Percentiles rank a stretch among this genome's conserved stretches.
phyloP scores from a whole-genome alignment of 2,888 invertebrate genomes.

The Patella ulyssiponensis region DNA sequence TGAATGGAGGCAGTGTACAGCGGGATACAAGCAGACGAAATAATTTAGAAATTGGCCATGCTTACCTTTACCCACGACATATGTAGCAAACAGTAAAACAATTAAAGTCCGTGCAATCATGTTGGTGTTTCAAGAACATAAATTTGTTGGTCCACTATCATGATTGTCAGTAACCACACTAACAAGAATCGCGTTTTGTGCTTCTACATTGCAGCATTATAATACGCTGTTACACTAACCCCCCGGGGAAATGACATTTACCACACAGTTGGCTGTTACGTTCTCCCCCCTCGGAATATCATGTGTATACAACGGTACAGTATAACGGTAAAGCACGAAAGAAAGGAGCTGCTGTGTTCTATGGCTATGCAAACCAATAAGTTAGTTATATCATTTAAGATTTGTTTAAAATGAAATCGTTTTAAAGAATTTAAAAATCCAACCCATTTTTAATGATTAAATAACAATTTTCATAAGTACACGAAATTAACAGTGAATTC shows the following conservation, averaged over 20 bases:
- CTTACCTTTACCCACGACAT: not conserved
- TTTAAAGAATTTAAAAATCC: too few relatives aligned
- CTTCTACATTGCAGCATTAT: conserved; percentile 7
- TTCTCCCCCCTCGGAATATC: not conserved
- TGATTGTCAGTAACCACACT: conserved; percentile 5
- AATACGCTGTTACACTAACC: conserved; percentile 12
- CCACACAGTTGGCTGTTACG: conserved; percentile 5
- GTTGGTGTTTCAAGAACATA: conserved; percentile 1
- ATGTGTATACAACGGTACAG: too few relatives aligned
- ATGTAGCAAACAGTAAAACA: not conserved
- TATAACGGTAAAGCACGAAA: too few relatives aligned
- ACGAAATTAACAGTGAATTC: too few relatives aligned
- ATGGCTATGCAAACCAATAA: too few relatives aligned
- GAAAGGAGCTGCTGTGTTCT: too few relatives aligned
- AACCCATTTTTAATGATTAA: too few relatives aligned
- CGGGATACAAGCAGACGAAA: not conserved
- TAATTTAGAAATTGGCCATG: not conserved
- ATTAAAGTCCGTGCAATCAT: not conserved
- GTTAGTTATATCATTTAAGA: too few relatives aligned
- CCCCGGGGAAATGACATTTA: conserved; percentile 11
- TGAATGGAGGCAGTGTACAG: not conserved
- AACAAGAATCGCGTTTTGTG: conserved; percentile 2
- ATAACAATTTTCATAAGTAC: too few relatives aligned
- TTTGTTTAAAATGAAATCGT: too few relatives aligned
- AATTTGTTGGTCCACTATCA: conserved; percentile 2